Percentiles rank a stretch among this genome's conserved stretches.
phyloP scores from a whole-genome alignment of 2,797 vertebrate genomes.

The Champsocephalus esox region DNA sequence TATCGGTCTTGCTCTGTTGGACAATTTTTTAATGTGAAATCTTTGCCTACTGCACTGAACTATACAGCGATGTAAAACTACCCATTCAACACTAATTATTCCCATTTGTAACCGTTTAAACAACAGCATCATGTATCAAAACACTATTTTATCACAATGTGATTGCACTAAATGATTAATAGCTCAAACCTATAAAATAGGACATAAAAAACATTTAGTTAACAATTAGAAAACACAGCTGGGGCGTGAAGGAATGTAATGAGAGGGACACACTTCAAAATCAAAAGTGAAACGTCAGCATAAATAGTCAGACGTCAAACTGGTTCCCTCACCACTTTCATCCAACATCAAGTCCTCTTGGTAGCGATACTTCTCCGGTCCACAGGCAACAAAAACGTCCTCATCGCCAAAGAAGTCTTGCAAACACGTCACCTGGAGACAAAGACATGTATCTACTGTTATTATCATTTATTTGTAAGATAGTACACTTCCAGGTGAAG shows the following conservation, averaged over 20 bases:
- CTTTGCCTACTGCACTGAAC: not conserved
- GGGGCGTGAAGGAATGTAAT: not conserved
- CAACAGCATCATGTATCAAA: not conserved
- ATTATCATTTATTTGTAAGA: not conserved
- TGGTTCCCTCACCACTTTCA: constrained; percentile 89
- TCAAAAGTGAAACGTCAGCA: constrained; percentile 24
- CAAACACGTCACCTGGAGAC: constrained; percentile 90
- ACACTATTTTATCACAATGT: not conserved
- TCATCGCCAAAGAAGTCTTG: constrained; percentile 98
- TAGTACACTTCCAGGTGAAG: not conserved
- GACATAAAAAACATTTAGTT: not conserved
- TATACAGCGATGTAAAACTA: not conserved
- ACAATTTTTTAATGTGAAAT: not conserved
- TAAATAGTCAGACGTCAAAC: constrained; percentile 29
- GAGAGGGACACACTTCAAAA: constrained; percentile 16
- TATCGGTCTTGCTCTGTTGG: not conserved
- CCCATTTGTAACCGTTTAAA: not conserved
- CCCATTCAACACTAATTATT: not conserved
- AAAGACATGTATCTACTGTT: constrained; percentile 14
- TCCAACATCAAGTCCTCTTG: constrained; percentile 98
- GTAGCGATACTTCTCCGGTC: constrained; percentile 95
- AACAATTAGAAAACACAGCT: not conserved
- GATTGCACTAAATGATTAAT: not conserved
- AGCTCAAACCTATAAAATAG: not conserved
- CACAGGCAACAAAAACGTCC: constrained; percentile 96